Conservation (phyloP, 2,797 vertebrate species). For the Trichosurus vulpecula region DNA sequence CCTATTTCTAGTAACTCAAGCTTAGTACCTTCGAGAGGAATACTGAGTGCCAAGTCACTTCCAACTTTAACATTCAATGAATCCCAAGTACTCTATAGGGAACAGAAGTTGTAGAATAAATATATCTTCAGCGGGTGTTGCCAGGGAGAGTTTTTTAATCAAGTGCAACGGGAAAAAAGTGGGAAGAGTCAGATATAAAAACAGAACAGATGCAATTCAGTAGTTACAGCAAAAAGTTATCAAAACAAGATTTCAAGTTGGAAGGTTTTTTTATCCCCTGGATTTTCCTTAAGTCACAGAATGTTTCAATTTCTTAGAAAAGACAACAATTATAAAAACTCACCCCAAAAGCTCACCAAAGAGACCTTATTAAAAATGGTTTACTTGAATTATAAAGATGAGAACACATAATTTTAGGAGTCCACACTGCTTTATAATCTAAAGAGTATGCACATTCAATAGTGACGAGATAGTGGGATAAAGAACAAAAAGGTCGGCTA, state of each 20-base stretch:
- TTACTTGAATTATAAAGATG: constrained; percentile 61
- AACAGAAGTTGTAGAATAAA: neutral
- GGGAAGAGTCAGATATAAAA: constrained; percentile 39
- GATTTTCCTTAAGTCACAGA: constrained; percentile 21
- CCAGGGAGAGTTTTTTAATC: neutral
- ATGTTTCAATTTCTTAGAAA: constrained; percentile 54
- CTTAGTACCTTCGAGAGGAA: neutral
- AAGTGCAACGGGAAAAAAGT: neutral
- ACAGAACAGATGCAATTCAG: constrained; percentile 25
- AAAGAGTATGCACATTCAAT: constrained; percentile 47
- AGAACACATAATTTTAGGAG: constrained; percentile 59
- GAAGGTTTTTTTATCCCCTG: neutral
- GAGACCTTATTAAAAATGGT: constrained; percentile 53
- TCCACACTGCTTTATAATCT: constrained; percentile 45
- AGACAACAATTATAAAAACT: constrained; percentile 46
- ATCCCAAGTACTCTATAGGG: neutral
- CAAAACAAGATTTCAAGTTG: constrained; percentile 13
- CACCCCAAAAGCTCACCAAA: constrained; percentile 5
- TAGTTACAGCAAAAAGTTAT: constrained; percentile 7
- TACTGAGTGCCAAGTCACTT: neutral
- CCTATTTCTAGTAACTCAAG: neutral
- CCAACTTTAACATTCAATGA: neutral
- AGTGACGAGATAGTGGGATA: constrained; percentile 45
- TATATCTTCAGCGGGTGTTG: neutral
- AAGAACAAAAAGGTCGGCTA: neutral